Evolutionary conservation across 1,140 invertebrate species (phyloP).

Genomic region (Nilaparvata lugens): DNA sequence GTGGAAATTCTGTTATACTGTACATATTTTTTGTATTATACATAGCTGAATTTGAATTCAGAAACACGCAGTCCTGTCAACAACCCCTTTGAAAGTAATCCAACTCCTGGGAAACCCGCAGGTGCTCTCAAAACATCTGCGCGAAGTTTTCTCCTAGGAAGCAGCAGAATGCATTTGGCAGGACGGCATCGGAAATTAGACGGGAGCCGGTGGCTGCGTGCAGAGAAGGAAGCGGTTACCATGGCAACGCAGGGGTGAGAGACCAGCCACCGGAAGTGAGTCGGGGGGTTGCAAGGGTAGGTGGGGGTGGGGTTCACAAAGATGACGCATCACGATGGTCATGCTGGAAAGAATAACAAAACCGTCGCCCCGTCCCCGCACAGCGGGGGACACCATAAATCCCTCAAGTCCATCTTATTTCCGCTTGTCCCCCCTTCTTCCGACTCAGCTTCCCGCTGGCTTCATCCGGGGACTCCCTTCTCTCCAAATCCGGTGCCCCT

Average conservation of each 20-base stretch:
- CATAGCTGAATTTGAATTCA: too few relatives aligned
- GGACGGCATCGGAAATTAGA: too few relatives aligned
- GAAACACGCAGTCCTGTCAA: too few relatives aligned
- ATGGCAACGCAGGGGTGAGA: background rate
- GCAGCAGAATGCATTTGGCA: too few relatives aligned
- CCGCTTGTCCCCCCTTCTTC: constrained; percentile 1
- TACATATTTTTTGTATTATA: too few relatives aligned
- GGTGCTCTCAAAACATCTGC: too few relatives aligned
- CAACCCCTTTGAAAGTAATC: too few relatives aligned
- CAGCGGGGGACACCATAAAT: background rate
- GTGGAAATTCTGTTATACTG: too few relatives aligned
- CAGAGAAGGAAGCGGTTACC: background rate
- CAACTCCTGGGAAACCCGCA: too few relatives aligned
- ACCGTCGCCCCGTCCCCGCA: background rate
- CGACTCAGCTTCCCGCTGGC: background rate
- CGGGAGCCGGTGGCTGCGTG: too few relatives aligned
- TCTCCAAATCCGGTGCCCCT: background rate
- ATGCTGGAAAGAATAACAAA: constrained; percentile 1
- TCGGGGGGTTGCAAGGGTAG: background rate
- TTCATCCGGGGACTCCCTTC: background rate
- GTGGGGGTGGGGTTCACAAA: background rate
- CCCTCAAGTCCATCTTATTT: constrained; percentile 5
- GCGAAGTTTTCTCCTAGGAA: too few relatives aligned
- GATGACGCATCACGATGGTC: constrained; percentile 3
- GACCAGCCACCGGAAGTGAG: too few relatives aligned